A percentile compares a stretch with the other conserved stretches of the same genome.
phyloP scores from a whole-genome alignment of 35 echinoderm and acorn worm genomes.

The Apostichopus parvimensis region DNA sequence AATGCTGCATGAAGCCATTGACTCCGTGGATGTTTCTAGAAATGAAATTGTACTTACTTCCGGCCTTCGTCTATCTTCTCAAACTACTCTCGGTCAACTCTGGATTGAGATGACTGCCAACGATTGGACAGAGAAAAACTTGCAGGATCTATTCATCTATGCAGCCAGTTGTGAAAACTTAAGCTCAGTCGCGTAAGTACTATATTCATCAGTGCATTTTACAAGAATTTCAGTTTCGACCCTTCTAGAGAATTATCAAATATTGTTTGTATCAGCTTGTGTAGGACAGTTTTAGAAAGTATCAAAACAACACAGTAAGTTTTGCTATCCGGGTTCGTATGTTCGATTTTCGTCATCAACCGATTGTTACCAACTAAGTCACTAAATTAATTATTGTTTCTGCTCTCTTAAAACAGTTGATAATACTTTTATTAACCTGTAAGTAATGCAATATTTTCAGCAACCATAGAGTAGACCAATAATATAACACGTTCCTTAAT shows the following conservation, averaged over 20 bases:
- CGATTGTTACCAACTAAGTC: neutral
- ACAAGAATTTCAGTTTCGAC: neutral
- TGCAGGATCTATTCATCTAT: too few species aligned
- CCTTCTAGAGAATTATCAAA: too few species aligned
- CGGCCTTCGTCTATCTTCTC: neutral
- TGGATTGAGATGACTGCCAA: too few species aligned
- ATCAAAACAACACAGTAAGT: neutral
- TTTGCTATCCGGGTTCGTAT: too few species aligned
- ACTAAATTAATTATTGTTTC: neutral
- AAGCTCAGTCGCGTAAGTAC: neutral
- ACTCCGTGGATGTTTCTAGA: constrained; percentile 2
- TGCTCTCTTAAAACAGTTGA: neutral
- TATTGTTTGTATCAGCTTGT: too few species aligned
- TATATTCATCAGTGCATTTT: neutral
- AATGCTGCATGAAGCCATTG: neutral
- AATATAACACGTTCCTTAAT: too few species aligned
- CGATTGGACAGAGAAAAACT: too few species aligned
- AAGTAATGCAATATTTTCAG: too few species aligned
- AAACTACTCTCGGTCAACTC: too few species aligned
- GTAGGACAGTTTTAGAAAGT: too few species aligned
- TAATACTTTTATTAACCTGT: too few species aligned
- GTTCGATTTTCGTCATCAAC: neutral
- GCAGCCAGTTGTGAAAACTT: neutral
- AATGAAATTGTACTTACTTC: neutral
- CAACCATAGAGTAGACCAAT: too few species aligned